A percentile compares a stretch with the other conserved stretches of the same genome.
Evolutionary conservation across 2,113 vertebrate genomes (phyloP).

Genomic region (human): GRCh38 chr4:131609001-131609500

Average conservation of each 20-base stretch:
- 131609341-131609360: neutral
- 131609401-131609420: neutral
- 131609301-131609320: neutral
- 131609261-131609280: neutral
- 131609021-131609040: neutral
- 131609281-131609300: neutral
- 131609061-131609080: neutral
- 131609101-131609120: neutral
- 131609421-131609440: neutral
- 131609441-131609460: neutral
- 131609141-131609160: neutral
- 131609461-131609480: neutral
- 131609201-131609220: neutral
- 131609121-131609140: neutral
- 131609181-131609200: neutral
- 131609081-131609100: neutral
- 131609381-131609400: neutral
- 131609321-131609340: neutral
- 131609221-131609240: neutral
- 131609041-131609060: neutral
- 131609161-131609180: neutral
- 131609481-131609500: neutral
- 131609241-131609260: neutral
- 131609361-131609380: neutral
- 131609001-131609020: no score